Conservation (phyloP, 2,113 vertebrate species). For the Australoheros scitulus region DNA sequence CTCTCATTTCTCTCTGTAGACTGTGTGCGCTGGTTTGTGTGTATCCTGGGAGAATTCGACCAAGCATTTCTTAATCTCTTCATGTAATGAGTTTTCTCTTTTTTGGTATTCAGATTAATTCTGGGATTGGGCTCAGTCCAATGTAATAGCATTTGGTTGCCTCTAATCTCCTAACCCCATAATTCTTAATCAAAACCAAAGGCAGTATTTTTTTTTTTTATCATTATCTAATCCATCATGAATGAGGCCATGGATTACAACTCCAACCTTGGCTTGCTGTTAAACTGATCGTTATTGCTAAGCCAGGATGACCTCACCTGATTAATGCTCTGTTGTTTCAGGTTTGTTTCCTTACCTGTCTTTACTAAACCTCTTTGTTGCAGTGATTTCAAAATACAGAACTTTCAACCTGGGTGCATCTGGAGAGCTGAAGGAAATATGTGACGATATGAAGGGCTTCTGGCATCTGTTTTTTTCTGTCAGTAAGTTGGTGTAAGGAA, state of each 20-base stretch:
- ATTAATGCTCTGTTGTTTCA: not conserved
- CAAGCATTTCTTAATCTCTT: slow-evolving; percentile 70
- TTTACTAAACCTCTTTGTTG: not conserved
- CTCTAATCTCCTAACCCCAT: slow-evolving; percentile 80
- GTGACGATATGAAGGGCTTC: not conserved
- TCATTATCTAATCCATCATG: slow-evolving; percentile 77
- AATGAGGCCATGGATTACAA: slow-evolving; percentile 75
- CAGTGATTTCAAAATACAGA: not conserved
- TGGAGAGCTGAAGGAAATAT: slow-evolving; percentile 15
- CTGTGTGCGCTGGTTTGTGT: slow-evolving; percentile 33
- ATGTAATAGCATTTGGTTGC: slow-evolving; percentile 68
- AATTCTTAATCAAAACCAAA: slow-evolving; percentile 79
- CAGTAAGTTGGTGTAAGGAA: slow-evolving; percentile 4
- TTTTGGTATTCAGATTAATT: slow-evolving; percentile 81
- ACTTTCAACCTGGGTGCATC: not conserved
- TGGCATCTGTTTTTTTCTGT: slow-evolving; percentile 21
- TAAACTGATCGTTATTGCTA: slow-evolving; percentile 5
- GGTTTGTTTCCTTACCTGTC: slow-evolving; percentile 3
- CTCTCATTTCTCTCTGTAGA: slow-evolving; percentile 27
- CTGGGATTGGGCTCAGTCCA: slow-evolving; percentile 74
- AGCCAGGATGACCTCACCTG: slow-evolving; percentile 47
- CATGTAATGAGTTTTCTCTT: slow-evolving; percentile 76
- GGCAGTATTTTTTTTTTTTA: slow-evolving; percentile 59
- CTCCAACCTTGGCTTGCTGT: slow-evolving; percentile 53
- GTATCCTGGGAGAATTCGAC: slow-evolving; percentile 53